Conservation (phyloP, 2,888 invertebrate genomes). For the Thelaira solivaga region DNA sequence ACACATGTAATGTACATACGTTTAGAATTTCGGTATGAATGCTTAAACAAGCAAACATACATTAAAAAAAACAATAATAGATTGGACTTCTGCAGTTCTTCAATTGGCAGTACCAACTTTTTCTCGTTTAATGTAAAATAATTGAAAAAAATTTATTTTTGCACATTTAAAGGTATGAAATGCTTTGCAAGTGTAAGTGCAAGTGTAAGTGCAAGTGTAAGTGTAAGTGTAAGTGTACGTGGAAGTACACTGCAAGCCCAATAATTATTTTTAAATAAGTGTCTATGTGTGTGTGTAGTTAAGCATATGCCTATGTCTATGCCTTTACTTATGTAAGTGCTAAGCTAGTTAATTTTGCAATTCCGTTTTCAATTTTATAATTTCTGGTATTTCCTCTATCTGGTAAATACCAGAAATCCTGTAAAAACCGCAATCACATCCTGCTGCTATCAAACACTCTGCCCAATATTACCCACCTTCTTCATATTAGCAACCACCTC, state of each 20-base stretch:
- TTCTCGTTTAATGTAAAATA: not conserved
- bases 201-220: no score
- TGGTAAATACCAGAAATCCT: constrained; percentile 53
- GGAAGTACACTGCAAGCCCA: no score
- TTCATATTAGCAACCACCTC: constrained; percentile 15
- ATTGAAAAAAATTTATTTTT: constrained; percentile 14
- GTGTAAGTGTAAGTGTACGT: no score
- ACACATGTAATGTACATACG: no score
- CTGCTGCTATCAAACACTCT: constrained; percentile 45
- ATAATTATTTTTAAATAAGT: not conserved
- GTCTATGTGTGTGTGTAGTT: not conserved
- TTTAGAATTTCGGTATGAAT: no score
- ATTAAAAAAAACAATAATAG: no score
- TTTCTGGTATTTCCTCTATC: constrained; percentile 51
- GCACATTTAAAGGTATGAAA: not conserved
- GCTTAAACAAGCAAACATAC: no score
- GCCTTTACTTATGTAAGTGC: constrained; percentile 65
- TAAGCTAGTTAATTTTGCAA: constrained; percentile 66
- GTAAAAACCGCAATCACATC: constrained; percentile 61
- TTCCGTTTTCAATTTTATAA: constrained; percentile 64
- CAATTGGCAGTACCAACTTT: not conserved
- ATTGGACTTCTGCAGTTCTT: not conserved
- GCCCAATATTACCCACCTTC: not conserved
- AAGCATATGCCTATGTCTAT: not conserved
- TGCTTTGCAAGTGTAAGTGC: not conserved